These are phyloP conservation scores for Drosophila kikkawai DNA, from an alignment of 1,140 invertebrate genomes.

Conservation along the genomic window DNA sequence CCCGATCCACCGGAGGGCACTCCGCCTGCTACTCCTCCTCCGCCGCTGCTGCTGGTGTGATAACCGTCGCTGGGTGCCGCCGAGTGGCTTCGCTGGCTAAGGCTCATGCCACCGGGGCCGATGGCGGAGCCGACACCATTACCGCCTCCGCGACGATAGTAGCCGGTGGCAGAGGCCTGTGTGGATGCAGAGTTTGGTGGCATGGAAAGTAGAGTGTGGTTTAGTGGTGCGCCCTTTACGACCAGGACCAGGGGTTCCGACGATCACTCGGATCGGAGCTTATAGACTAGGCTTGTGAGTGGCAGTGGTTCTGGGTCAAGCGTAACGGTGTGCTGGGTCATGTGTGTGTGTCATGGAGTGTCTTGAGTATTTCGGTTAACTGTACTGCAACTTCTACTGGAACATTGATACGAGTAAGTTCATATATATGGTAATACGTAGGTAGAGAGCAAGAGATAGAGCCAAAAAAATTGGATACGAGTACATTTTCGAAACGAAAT, in stretches of 20 bases:
- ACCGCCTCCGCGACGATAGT: conserved; percentile 81
- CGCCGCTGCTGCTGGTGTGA: conserved; percentile 53
- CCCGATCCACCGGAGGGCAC: conserved; percentile 44
- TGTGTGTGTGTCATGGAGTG: conserved; percentile 17
- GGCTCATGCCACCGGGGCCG: conserved; percentile 86
- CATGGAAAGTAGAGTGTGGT: conserved; percentile 41
- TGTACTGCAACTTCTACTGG: conserved; percentile 75
- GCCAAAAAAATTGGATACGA: conserved; percentile 28
- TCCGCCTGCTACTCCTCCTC: conserved; percentile 15
- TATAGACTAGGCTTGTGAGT: conserved; percentile 54
- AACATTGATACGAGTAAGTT: conserved; percentile 60
- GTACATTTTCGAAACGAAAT: conserved; percentile 61
- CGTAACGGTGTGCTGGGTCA: conserved; percentile 32
- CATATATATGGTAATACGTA: conserved; percentile 45
- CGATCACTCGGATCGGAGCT: conserved; percentile 36
- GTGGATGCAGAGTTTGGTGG: conserved; percentile 11
- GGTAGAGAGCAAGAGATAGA: conserved; percentile 41
- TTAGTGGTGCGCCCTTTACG: conserved; percentile 36
- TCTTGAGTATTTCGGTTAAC: conserved; percentile 44
- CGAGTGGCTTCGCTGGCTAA: conserved; percentile 85
- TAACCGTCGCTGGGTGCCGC: conserved; percentile 85
- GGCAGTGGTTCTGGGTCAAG: conserved; percentile 33
- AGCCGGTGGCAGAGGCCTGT: conserved; percentile 70
- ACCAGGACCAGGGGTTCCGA: conserved; percentile 20
- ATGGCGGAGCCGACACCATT: conserved; percentile 85